Evolutionary conservation across 2,113 vertebrate species (phyloP).

Genomic region (Cyanoderma ruficeps): DNA sequence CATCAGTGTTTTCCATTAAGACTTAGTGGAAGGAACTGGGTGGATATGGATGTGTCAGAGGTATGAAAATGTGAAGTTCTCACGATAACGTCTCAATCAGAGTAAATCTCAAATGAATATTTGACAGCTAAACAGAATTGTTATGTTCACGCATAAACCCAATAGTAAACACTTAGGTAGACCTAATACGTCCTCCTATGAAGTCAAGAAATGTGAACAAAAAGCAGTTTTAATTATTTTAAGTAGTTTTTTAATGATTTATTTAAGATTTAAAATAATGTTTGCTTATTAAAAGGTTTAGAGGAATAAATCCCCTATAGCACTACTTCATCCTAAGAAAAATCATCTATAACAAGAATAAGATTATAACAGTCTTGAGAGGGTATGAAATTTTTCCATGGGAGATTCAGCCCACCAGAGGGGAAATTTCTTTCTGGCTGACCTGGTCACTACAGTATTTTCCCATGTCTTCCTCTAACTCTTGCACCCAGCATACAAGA

Average conservation of each 20-base stretch:
- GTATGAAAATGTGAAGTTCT: conserved; percentile 29
- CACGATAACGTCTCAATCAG: not conserved
- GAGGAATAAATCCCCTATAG: not conserved
- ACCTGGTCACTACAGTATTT: not conserved
- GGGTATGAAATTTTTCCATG: not conserved
- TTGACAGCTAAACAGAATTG: not conserved
- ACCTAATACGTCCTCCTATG: not conserved
- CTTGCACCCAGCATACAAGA: not conserved
- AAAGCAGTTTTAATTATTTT: not conserved
- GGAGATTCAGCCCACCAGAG: not conserved
- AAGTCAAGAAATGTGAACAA: not conserved
- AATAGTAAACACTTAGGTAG: not conserved
- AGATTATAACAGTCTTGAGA: not conserved
- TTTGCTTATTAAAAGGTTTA: not conserved
- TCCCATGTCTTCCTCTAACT: not conserved
- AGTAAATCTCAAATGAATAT: not conserved
- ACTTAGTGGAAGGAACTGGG: conserved; percentile 43
- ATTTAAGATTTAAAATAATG: not conserved
- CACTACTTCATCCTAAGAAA: not conserved
- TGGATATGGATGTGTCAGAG: conserved; percentile 35
- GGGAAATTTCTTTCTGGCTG: not conserved
- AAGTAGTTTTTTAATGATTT: not conserved
- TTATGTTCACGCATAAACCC: not conserved
- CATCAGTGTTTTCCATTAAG: not conserved
- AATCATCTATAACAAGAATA: not conserved